Base-by-base conservation (phyloP, 2,113 vertebrate species). In the Austrofundulus limnaeus region DNA sequence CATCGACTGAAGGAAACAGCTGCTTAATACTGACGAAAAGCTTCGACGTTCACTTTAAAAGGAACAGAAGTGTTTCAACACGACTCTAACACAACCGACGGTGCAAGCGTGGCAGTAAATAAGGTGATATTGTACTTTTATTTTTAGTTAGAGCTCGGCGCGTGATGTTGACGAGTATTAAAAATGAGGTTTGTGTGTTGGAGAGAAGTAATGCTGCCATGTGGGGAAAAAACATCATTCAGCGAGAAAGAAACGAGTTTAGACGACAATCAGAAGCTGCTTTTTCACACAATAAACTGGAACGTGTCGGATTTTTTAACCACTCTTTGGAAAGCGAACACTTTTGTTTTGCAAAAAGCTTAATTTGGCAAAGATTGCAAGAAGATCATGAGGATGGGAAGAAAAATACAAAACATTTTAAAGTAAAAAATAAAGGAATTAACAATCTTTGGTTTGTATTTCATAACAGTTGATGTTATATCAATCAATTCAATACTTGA, bases 81-180 rank as follows among this genome's bases (percentile, higher is more conserved):
- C 63, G 23, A 50, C 61, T 68, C 21, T 56, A 83, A 83, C 80
- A 83, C 80, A 80, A 79, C 73, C 75, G 69, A 73, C 72, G 60
- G 74, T 75, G 70, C 78, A 77, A 72, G 79, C 85, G 69, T 72
- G 81, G 80, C 74, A 25, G 69, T 43, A 12, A 75, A 10, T 34
- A 34, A 34, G 31, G 73, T 14, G 0, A 21, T 43, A 16, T 47
- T 0, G 1, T 47, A 61, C 42, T 49, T 42, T 31, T 63, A 11
- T 4, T 24, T 24, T 15, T 37, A 43, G 61, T 74, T 39, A n/a
- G 59, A 54, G 53, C 49, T 12, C n/a, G n/a, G n/a, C n/a, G n/a
- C n/a, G n/a, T 64, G 21, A 39, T 11, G 64, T 25, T 28, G 47
- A 47, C 51, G 37, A 11, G 37, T 21, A 59, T 52, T 53, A 74